Evolutionary conservation across 1,140 invertebrate genomes (phyloP).

Genomic region (Caenorhabditis inopinata): DNA sequence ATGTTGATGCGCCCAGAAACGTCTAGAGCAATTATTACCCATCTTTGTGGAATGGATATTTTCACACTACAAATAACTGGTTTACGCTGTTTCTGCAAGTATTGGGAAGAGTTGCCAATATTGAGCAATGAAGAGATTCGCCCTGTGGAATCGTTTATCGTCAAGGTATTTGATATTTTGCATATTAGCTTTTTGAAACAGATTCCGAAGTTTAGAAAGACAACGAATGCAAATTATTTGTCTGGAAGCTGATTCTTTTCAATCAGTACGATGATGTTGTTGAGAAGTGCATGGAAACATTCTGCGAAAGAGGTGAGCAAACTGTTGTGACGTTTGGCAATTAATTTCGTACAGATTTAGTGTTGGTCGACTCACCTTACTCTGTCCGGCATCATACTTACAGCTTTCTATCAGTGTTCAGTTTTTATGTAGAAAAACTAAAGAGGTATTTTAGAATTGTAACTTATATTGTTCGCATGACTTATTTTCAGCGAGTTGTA

Average conservation of each 20-base stretch:
- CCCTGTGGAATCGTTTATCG: not conserved
- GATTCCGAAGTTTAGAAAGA: not conserved
- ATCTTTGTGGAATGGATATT: slow-evolving; percentile 1
- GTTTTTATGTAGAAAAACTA: slow-evolving; percentile 1
- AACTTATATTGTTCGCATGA: too few relatives aligned
- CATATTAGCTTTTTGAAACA: not conserved
- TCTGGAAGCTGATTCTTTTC: not conserved
- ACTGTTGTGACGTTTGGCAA: slow-evolving; percentile 20
- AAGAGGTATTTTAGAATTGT: not conserved
- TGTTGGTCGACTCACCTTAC: not conserved
- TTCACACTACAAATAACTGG: slow-evolving; percentile 18
- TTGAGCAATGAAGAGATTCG: not conserved
- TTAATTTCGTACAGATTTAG: slow-evolving; percentile 32
- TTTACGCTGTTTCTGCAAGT: slow-evolving; percentile 1
- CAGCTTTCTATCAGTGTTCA: not conserved
- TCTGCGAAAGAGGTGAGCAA: slow-evolving; percentile 31
- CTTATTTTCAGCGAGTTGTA: not conserved
- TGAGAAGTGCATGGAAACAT: slow-evolving; percentile 36
- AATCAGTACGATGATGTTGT: slow-evolving; percentile 36
- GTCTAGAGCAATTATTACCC: not conserved
- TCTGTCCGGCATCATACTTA: not conserved
- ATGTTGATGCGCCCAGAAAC: not conserved
- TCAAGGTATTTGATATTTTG: not conserved
- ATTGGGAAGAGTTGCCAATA: slow-evolving; percentile 18
- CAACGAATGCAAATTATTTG: not conserved